Conservation (phyloP, 2,113 vertebrate genomes). For the Salvelinus alpinus region DNA sequence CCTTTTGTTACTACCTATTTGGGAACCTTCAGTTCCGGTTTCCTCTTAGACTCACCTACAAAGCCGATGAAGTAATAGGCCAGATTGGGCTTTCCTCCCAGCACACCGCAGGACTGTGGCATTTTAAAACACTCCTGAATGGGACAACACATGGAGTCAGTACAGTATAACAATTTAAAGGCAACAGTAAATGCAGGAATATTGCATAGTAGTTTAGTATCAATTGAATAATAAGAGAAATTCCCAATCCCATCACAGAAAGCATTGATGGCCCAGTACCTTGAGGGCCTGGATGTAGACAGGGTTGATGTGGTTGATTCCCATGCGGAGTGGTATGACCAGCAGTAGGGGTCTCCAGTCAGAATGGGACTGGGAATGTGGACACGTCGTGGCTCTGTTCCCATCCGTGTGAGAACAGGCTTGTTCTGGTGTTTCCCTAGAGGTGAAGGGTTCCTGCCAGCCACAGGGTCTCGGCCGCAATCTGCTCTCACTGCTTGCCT, state of each 20-base stretch:
- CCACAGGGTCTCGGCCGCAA: constrained; percentile 11
- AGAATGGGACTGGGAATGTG: neutral
- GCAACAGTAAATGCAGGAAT: neutral
- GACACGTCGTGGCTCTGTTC: neutral
- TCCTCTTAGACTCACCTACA: constrained; percentile 79
- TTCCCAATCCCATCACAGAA: too few species aligned
- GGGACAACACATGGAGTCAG: neutral
- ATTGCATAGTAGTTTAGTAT: neutral
- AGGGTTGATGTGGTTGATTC: constrained; percentile 88
- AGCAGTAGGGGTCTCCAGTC: constrained; percentile 84
- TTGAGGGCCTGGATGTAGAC: constrained; percentile 85
- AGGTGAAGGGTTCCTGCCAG: constrained; percentile 31
- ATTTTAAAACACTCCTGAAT: constrained; percentile 89
- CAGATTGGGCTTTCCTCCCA: constrained; percentile 90
- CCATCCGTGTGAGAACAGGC: neutral
- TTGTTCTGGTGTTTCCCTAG: neutral
- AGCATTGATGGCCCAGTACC: constrained; percentile 39
- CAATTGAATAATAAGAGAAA: too few species aligned
- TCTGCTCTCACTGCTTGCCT: constrained; percentile 41
- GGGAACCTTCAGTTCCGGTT: too few species aligned
- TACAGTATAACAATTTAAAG: neutral
- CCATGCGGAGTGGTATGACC: constrained; percentile 84
- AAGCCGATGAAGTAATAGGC: constrained; percentile 92
- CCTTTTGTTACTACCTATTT: too few species aligned
- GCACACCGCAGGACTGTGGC: constrained; percentile 87